Base-by-base conservation (phyloP, 2,797 vertebrate genomes). In the Megalops cyprinoides region DNA sequence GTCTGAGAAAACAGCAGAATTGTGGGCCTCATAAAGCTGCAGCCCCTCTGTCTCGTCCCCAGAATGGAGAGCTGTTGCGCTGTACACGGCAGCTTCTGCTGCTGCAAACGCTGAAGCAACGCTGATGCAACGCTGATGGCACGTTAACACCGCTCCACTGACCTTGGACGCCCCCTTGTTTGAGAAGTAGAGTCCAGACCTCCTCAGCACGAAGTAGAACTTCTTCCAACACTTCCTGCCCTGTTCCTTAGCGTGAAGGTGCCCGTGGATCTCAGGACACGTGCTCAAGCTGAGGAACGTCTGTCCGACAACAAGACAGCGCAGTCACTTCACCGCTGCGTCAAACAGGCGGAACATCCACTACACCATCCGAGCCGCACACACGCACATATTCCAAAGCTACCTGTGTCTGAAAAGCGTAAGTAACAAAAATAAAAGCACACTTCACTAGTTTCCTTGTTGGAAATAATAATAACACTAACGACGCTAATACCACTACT, bases 181-280 rank as follows among this genome's bases (percentile, higher is more conserved):
- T 85, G 98, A 99, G 94, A 97, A 97, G 92, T 99, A 99, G 83
- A 99, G 94, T 73, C 98, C 98, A n/a, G 98, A 99, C 92, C 98
- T 94, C 93, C 98, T 94, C 85, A 99, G 91, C 81, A 99, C 89
- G 94, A 99, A 99, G 89, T 96, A 99, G 86, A 95, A 86, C 92
- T 96, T 99, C 92, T 97, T 99, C 98, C 98, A 99, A 0, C 96
- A 95, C 86, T 98, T 99, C 88, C 95, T 97, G 79, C 96, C 95
- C 80, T 95, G 96, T 82, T 99, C 98, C 93, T 96, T 98, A 86
- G 95, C 94, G 79, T 99, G 94, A 83, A 99, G 96, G 87, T 96
- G 95, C 76, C 97, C 97, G 76, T 99, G 97, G 85, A 99, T 95
- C 92, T 99, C 98, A 73, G 98, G 98, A 91, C 97, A 99, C 0